Percentiles rank a stretch among this genome's conserved stretches.
Conservation (phyloP, 2,888 invertebrate species). For the Xylota sylvarum region DNA sequence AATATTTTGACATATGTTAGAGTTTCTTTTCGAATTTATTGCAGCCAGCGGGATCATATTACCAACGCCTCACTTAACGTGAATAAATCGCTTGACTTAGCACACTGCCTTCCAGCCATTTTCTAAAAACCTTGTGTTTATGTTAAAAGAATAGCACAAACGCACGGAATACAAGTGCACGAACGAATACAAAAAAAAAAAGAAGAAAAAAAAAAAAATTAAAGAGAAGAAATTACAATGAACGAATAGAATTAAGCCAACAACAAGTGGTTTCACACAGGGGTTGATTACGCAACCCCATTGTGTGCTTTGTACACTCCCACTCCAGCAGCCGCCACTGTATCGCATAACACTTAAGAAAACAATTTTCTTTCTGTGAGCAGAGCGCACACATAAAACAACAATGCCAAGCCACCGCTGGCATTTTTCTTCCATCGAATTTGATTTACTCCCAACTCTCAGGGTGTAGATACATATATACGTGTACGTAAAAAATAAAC, state of each 20-base stretch:
- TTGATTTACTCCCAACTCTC: conserved; percentile 63
- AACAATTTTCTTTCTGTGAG: conserved; percentile 74
- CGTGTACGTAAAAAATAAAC: conserved; percentile 36
- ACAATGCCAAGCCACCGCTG: conserved; percentile 71
- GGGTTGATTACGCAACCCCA: conserved; percentile 75
- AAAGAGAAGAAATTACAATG: conserved; percentile 61
- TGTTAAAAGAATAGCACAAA: conserved; percentile 48
- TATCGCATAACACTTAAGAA: conserved; percentile 76
- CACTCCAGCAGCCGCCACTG: conserved; percentile 16
- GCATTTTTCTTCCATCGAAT: conserved; percentile 72
- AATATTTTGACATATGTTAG: conserved; percentile 73
- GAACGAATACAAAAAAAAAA: conserved; percentile 32
- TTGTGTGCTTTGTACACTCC: conserved; percentile 26
- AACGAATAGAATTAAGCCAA: conserved; percentile 75
- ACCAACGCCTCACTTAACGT: conserved; percentile 73
- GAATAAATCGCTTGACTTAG: conserved; percentile 75
- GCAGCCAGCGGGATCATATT: conserved; percentile 66
- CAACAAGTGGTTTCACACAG: conserved; percentile 77
- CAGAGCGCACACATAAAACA: conserved; percentile 70
- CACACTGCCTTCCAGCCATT: conserved; percentile 65
- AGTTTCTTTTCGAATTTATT: conserved; percentile 71
- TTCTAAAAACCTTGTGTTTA: conserved; percentile 58
- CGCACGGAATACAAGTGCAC: conserved; percentile 53
- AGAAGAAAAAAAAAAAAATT: conserved; percentile 29
- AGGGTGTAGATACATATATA: too few species aligned